Evolutionary conservation across 2,888 invertebrate genomes (phyloP).

Genomic region (Rugalucina vietnamica): DNA sequence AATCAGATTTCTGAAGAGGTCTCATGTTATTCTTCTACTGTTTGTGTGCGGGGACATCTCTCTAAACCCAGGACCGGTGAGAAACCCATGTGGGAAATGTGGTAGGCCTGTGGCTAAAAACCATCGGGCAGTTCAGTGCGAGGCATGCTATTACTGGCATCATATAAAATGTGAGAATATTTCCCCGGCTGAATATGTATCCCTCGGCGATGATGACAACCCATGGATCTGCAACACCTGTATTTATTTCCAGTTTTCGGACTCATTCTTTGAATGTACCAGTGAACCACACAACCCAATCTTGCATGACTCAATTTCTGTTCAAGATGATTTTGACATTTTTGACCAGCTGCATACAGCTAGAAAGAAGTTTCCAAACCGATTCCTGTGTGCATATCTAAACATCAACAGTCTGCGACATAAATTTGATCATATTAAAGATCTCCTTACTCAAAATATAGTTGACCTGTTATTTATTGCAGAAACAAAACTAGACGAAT

Average conservation of each 20-base stretch:
- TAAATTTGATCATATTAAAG: not conserved
- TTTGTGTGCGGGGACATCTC: constrained; percentile 1
- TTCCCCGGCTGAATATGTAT: constrained; percentile 7
- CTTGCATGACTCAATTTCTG: too few species aligned
- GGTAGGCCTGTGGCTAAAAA: constrained; percentile 19
- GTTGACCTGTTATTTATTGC: constrained; percentile 20
- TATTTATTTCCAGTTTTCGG: constrained; percentile 27
- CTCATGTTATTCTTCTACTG: too few species aligned
- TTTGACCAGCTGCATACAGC: not conserved
- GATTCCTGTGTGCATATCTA: not conserved
- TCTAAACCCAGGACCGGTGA: constrained; percentile 7
- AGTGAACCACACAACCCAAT: not conserved
- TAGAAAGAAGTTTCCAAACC: constrained; percentile 2
- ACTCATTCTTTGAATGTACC: constrained; percentile 24
- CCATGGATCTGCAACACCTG: constrained; percentile 27
- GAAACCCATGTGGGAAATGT: constrained; percentile 15
- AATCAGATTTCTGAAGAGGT: not conserved
- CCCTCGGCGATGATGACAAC: not conserved
- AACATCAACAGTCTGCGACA: not conserved
- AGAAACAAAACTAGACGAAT: too few species aligned
- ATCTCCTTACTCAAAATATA: not conserved
- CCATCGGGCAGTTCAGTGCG: constrained; percentile 26
- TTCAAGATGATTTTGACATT: not conserved
- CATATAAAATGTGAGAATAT: constrained; percentile 21
- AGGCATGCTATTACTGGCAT: constrained; percentile 22